Base-by-base conservation (phyloP, 2,797 vertebrate genomes). In the Acrocephalus scirpaceus region DNA sequence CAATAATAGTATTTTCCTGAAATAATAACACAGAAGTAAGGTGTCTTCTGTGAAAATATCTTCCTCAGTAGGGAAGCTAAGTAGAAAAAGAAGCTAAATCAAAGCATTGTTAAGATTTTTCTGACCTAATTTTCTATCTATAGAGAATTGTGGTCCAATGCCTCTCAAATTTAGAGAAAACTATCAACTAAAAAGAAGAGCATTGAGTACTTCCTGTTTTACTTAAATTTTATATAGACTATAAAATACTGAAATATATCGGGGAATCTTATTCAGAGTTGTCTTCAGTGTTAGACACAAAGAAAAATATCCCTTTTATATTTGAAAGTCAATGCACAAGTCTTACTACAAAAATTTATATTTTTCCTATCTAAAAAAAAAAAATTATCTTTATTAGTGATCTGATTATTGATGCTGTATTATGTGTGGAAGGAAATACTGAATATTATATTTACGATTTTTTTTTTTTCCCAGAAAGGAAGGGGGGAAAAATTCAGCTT, bases 401-500 rank as follows among this genome's bases (percentile, higher is more conserved):
- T 47, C 9, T 60, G 32, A 25, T 44, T 58, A 50, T 38, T 73
- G 13, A 40, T 13, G 4, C 44, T 48, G 14, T 53, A 5, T 6
- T 47, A 2, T 26, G 10, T 48, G 8, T 44, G 60, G 58, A 75
- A 65, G 13, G 2, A 40, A 75, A 81, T 23, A 36, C 2, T 48
- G 25, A 66, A 57, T 70, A 84, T 74, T 20, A 19, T 22, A 32
- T 51, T 47, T 36, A 36, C 11, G 21, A 18, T 15, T 25, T 29
- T 45, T 27, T 21, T 44, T 53, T 29, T 17, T 44, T n/a, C n/a
- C 17, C 23, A 36, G 8, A 17, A 42, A 29, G 45, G 3, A 60
- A 36, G 2, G 0, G 0, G 18, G 3, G 20, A 38, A 77, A 23
- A 0, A n/a, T 86, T 81, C 2, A 2, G 19, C 17, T 75, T 57